phyloP scores from a whole-genome alignment of 2,888 invertebrate species.

The Agrenia bidenticulata region DNA sequence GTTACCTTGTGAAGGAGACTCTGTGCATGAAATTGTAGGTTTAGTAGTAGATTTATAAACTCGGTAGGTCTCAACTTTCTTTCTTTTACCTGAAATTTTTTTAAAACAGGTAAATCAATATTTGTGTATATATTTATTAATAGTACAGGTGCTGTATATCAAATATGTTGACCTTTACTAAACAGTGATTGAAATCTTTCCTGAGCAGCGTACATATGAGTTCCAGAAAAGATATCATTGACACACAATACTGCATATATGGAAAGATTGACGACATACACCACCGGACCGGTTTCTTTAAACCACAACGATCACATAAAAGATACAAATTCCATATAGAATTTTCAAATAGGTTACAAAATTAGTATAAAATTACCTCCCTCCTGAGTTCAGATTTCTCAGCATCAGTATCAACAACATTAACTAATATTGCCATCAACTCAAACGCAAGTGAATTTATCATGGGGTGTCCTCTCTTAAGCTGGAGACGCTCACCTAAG shows the following conservation, averaged over 20 bases:
- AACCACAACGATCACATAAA: background rate
- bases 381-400: background rate
- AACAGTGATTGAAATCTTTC: constrained; percentile 18
- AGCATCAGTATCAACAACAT: background rate
- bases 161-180: constrained; percentile 14
- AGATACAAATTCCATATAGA: background rate
- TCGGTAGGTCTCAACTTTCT: background rate
- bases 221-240: constrained; percentile 19
- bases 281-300: constrained; percentile 4
- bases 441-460: constrained; percentile 13
- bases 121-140: too few species aligned
- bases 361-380: background rate
- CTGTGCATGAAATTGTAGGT: constrained; percentile 21
- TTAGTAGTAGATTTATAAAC: constrained; percentile 13
- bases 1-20: constrained; percentile 17
- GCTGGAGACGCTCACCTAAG: constrained; percentile 12
- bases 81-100: constrained; percentile 19
- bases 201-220: constrained; percentile 18
- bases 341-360: background rate
- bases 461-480: background rate
- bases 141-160: too few species aligned
- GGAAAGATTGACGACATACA: constrained; percentile 10
- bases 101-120: too few species aligned
- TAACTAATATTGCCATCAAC: constrained; percentile 18
- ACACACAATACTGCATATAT: constrained; percentile 14